These are phyloP conservation scores for Anomalospiza imberbis DNA, from an alignment of 2,797 vertebrate species.

Conservation along the genomic window DNA sequence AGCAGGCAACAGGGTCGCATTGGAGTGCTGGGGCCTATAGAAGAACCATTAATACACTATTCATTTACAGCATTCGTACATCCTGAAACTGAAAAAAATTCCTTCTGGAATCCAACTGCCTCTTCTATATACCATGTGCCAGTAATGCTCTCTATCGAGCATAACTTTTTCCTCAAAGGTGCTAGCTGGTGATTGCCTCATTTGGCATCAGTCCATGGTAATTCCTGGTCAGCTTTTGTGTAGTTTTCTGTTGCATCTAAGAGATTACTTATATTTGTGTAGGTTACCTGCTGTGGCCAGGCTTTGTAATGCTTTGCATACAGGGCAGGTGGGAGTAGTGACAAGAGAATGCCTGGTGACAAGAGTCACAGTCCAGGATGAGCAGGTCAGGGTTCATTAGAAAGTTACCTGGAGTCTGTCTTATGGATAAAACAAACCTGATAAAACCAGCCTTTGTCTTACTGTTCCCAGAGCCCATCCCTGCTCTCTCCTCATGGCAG, in stretches of 20 bases:
- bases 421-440: neutral
- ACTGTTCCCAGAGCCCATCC: constrained; percentile 83
- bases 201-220: neutral
- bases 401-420: neutral
- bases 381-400: neutral
- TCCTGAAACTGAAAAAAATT: neutral
- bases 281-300: neutral
- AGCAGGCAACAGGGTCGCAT: rapidly evolving
- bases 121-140: neutral
- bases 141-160: neutral
- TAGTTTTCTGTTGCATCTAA: neutral
- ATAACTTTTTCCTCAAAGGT: neutral
- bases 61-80: neutral
- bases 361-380: rapidly evolving
- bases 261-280: neutral
- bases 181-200: neutral
- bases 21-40: neutral
- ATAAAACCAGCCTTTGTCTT: constrained; percentile 15
- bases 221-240: neutral
- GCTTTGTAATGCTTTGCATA: neutral
- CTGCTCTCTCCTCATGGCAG: constrained; percentile 85
- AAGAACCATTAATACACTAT: neutral
- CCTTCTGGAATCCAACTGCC: neutral
- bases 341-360: neutral
- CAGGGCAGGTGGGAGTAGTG: neutral